phyloP scores from a whole-genome alignment of 2,797 vertebrate genomes.

The Diglossa cyanea region DNA sequence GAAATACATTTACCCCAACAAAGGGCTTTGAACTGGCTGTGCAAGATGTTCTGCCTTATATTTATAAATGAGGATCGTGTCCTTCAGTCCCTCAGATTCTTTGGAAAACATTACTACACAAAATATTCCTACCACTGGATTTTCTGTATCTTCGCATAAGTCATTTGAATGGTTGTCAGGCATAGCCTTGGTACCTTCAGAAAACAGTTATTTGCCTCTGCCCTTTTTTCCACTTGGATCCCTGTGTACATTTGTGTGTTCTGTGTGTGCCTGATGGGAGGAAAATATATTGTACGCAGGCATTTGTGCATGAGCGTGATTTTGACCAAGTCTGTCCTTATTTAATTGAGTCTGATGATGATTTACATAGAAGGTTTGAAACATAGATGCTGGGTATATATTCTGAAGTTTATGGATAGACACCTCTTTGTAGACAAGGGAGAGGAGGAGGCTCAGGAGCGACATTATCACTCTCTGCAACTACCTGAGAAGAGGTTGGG shows the following conservation, averaged over 20 bases:
- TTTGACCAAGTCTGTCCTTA: background rate
- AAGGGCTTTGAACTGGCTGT: background rate
- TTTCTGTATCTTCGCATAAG: background rate
- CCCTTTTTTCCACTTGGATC: background rate
- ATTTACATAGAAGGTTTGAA: background rate
- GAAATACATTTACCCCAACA: background rate
- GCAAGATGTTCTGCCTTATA: background rate
- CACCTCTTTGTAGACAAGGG: background rate
- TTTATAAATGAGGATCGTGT: background rate
- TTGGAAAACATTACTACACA: background rate
- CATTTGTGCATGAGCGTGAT: accelerated
- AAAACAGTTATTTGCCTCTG: background rate
- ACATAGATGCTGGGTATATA: background rate
- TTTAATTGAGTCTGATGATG: background rate
- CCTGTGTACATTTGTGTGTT: background rate
- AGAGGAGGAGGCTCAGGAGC: background rate
- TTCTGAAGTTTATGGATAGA: background rate
- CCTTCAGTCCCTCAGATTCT: background rate
- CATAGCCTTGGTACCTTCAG: background rate
- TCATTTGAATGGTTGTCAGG: background rate
- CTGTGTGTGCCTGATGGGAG: background rate
- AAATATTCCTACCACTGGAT: background rate
- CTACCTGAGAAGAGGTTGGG: background rate
- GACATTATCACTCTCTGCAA: background rate
- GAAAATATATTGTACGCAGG: background rate